Base-by-base conservation (phyloP, 2,113 vertebrate genomes). In the Hoplias malabaricus region DNA sequence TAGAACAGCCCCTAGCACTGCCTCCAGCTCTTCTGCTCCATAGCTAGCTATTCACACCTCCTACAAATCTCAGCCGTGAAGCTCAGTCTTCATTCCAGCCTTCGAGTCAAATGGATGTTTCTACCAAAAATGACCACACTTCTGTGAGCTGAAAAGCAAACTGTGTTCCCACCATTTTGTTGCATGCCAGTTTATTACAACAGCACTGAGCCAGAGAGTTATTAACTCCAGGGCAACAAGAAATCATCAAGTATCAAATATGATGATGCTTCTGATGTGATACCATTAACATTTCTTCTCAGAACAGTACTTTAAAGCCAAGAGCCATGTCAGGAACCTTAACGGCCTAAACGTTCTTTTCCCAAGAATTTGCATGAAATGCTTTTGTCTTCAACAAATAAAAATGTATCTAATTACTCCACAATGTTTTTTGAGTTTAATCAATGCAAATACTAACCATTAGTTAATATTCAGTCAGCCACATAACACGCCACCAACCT, bases 171-270 rank as follows among this genome's bases (percentile, higher is more conserved):
- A 56, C 13, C 21, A 14, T 14, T 73, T 40, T 4, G 1, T 33
- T 38, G 54, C 23, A 11, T 54, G 46, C n/a, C 6, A 36, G 19
- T 40, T 54, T 53, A 34, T 36, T 27, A 27, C 14, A 40, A 27
- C 14, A 40, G 27, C 21, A 38, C 13, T 38, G n/a, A 42, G 69
- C 21, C 43, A 65, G n/a, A 38, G 27, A 23, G 57, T 43, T 36
- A 74, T 65, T 75, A 65, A 65, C n/a, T 65, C 48, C 61, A 53
- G 11, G 16, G 46, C 43, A 75, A 66, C 43, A 65, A 56, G 31
- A 63, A 63, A n/a, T 42, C 1, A 19, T 67, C 61, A 23, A 36
- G 25, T n/a, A 23, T 40, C 16, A 48, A 66, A 54, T 67, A 19
- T 12, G 56, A 66, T 81, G 56, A 23, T 75, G 62, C 33, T 69